Conservation (phyloP, 2,888 invertebrate species). For the Dioctria rufipes region DNA sequence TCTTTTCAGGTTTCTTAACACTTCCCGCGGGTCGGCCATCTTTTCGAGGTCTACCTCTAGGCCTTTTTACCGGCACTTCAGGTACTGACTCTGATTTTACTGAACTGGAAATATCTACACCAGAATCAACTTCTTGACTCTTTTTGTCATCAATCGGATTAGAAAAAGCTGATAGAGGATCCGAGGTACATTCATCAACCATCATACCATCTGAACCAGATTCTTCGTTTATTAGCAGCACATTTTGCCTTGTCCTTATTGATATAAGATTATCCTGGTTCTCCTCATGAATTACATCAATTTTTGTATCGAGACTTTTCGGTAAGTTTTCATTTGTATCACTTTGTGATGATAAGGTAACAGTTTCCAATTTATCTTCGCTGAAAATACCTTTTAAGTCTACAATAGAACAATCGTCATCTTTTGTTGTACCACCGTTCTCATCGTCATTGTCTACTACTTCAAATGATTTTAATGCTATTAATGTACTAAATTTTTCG, state of each 20-base stretch:
- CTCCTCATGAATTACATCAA: conserved; percentile 72
- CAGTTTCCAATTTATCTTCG: neutral
- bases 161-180: conserved; percentile 56
- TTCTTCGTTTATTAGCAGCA: conserved; percentile 69
- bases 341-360: conserved; percentile 33
- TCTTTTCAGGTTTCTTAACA: conserved; percentile 67
- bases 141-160: conserved; percentile 50
- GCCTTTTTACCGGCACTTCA: conserved; percentile 55
- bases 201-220: conserved; percentile 69
- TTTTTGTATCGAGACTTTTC: conserved; percentile 66
- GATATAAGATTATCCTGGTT: conserved; percentile 56
- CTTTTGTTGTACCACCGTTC: neutral
- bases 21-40: conserved; percentile 56
- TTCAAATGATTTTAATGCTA: conserved; percentile 22
- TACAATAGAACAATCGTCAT: neutral
- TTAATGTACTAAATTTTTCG: conserved; percentile 42
- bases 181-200: conserved; percentile 65
- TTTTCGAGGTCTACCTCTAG: conserved; percentile 59
- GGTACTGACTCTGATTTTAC: conserved; percentile 50
- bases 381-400: conserved; percentile 17
- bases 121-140: conserved; percentile 55
- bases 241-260: conserved; percentile 51
- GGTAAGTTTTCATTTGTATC: conserved; percentile 27
- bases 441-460: conserved; percentile 1
- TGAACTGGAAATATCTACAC: conserved; percentile 57